Evolutionary conservation across 2,113 vertebrate species (phyloP).

Genomic region (Dromas ardeola): DNA sequence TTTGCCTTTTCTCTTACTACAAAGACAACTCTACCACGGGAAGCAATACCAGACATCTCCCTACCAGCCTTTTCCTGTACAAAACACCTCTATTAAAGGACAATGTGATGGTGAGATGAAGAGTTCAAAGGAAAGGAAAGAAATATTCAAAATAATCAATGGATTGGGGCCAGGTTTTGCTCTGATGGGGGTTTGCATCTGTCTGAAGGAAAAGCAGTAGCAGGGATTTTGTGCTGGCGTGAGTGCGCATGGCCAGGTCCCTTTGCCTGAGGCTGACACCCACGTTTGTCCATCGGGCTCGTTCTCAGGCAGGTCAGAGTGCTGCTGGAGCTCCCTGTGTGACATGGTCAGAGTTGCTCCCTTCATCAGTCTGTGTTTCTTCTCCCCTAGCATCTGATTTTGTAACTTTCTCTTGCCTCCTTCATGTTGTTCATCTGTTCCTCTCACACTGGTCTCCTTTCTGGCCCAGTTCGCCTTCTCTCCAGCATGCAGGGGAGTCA

Average conservation of each 20-base stretch:
- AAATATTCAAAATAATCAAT: neutral
- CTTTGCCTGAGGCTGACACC: neutral
- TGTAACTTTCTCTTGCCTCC: neutral
- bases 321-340: neutral
- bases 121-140: neutral
- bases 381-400: neutral
- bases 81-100: neutral
- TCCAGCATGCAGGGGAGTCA: neutral
- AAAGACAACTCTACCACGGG: neutral
- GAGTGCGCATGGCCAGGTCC: fast-evolving
- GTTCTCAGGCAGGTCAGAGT: neutral
- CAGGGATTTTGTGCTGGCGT: neutral
- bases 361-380: neutral
- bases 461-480: neutral
- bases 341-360: neutral
- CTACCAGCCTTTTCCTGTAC: neutral
- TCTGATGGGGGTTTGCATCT: neutral
- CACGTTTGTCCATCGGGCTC: fast-evolving
- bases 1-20: neutral
- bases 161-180: neutral
- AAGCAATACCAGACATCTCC: neutral
- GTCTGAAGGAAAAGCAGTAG: neutral
- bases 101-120: neutral
- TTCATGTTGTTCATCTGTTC: neutral
- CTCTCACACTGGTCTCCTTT: neutral